Conservation (phyloP, 2,888 invertebrate genomes). For the Hydropsyche betteni region DNA sequence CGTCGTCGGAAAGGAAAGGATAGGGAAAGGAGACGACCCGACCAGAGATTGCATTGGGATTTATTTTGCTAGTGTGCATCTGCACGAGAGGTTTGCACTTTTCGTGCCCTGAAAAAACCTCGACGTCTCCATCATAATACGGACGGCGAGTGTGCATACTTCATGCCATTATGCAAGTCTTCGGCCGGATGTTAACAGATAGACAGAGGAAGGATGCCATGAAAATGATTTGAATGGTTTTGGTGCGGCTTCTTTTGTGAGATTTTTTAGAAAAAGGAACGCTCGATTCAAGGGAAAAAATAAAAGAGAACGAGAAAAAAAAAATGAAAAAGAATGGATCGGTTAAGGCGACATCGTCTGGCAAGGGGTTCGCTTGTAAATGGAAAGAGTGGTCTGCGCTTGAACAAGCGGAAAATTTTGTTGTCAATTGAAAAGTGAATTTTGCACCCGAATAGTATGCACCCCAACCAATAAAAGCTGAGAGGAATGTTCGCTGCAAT, state of each 20-base stretch:
- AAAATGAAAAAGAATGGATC: slow-evolving; percentile 12
- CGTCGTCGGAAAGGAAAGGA: slow-evolving; percentile 2
- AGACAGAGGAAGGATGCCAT: not conserved
- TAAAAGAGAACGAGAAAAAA: slow-evolving; percentile 6
- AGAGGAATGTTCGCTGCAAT: not conserved
- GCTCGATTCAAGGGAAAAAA: not conserved
- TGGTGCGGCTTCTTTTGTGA: slow-evolving; percentile 1
- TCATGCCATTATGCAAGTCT: not conserved
- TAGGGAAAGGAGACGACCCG: not conserved
- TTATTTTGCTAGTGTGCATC: slow-evolving; percentile 25
- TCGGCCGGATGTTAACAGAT: not conserved
- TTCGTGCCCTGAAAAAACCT: not conserved
- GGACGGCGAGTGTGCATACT: no score
- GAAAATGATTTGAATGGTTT: slow-evolving; percentile 23
- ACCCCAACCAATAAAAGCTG: not conserved
- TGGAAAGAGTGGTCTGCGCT: slow-evolving; percentile 33
- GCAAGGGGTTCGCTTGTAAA: slow-evolving; percentile 13
- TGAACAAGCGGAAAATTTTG: slow-evolving; percentile 32
- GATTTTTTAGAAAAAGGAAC: not conserved
- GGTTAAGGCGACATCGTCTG: slow-evolving; percentile 33
- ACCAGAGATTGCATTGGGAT: slow-evolving; percentile 19
- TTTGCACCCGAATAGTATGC: slow-evolving; percentile 19
- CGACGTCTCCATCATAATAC: not conserved
- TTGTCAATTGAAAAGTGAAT: slow-evolving; percentile 33
- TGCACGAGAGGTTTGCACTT: slow-evolving; percentile 25